Evolutionary conservation across 2,113 vertebrate species (phyloP), one percentile per base, ranked within the genome.

Genomic region (Neotoma lepida): DNA sequence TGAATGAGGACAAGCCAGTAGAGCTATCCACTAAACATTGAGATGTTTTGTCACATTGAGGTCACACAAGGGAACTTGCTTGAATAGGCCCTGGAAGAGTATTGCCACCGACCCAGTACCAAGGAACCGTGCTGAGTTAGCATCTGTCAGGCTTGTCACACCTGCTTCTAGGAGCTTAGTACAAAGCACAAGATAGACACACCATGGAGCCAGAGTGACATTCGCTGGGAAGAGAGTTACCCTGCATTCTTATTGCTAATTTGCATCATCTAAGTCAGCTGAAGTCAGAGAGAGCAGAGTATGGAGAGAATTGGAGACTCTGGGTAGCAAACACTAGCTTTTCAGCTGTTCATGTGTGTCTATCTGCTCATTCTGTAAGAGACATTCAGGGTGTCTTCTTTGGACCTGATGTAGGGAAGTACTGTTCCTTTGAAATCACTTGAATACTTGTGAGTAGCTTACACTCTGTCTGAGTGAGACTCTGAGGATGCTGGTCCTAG

Each of bases 371-470:
- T 58, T 89, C 51, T 61, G 9, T 54, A 89, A 90, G 18, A 76
- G 33, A 33, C 80, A 89, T 35, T 12, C 17, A 81, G 17, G 41
- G 41, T 86, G 35, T 82, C 80, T 81, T 90, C 20, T 41, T 81
- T 46, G 15, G 6, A 9, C 56, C 64, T 77, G 78, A 68, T 10
- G 87, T 33, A 89, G 46, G 26, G 12, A 91, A 33, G 24, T 51
- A 82, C 64, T 71, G 33, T 39, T 84, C 14, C 68, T 93, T 89
- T 94, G 61, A 91, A 95, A 91, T 35, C 85, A 94, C 4, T 41
- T 61, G 17, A 51, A 78, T 26, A 71, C 54, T 86, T 82, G 20
- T 35, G 86, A 82, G 46, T 84, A 82, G 13, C 13, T 71, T 63
- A 64, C 9, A 73, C 84, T 64, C 58, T 35, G 54, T 35, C 22